Evolutionary conservation across 2,113 vertebrate species (phyloP).

Genomic region (Leuciscus idus): DNA sequence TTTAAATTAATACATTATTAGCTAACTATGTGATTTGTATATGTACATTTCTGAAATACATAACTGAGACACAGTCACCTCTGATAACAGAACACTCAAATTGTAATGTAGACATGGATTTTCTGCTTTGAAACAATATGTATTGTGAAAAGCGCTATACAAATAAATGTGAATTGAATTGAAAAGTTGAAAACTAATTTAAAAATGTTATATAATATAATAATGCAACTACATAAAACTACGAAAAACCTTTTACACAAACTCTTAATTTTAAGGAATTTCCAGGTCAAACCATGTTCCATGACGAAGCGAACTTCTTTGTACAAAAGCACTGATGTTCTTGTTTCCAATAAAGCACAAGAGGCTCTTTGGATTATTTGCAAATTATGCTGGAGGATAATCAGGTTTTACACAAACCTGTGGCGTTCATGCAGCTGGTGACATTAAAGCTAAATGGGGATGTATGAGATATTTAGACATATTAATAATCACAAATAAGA

Average conservation of each 20-base stretch:
- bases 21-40: too few relatives aligned
- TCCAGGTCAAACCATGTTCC: not conserved
- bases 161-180: not conserved
- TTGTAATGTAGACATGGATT: too few relatives aligned
- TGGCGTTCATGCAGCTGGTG: not conserved
- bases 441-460: not conserved
- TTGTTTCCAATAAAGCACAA: not conserved
- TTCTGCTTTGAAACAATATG: too few relatives aligned
- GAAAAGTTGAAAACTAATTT: not conserved
- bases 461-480: not conserved
- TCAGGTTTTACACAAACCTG: not conserved
- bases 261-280: not conserved
- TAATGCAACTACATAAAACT: not conserved
- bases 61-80: too few relatives aligned
- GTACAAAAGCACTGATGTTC: not conserved
- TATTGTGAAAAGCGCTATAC: not conserved
- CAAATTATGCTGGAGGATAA: conserved; percentile 4
- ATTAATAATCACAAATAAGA: not conserved
- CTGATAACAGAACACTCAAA: too few relatives aligned
- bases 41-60: too few relatives aligned
- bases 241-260: not conserved
- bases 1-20: too few relatives aligned
- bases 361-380: not conserved
- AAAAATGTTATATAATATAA: not conserved
- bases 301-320: not conserved